phyloP scores from a whole-genome alignment of 92 coral and sea anemone species.

The Epizoanthus fatuus region DNA sequence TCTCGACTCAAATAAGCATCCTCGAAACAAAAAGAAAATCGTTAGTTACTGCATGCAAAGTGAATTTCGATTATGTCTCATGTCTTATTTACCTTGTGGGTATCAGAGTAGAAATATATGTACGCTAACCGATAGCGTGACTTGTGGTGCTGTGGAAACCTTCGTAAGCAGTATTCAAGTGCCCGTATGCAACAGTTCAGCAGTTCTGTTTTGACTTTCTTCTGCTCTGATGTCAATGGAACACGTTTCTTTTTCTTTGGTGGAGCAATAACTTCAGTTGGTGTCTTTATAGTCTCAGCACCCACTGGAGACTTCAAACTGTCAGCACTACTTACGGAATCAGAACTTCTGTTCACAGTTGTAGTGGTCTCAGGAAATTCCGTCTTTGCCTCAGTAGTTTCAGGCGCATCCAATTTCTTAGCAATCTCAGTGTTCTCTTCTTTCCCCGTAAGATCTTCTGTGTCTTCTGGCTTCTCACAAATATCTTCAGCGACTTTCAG shows the following conservation, averaged over 20 bases:
- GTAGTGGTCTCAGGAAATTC: background rate
- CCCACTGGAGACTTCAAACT: slow-evolving; percentile 28
- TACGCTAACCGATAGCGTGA: slow-evolving; percentile 97
- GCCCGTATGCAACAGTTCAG: slow-evolving; percentile 88
- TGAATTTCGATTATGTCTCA: background rate
- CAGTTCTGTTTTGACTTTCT: slow-evolving; percentile 69
- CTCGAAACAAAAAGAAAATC: slow-evolving; percentile 48
- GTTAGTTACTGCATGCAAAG: background rate
- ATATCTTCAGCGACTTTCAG: background rate
- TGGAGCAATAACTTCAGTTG: slow-evolving; percentile 15
- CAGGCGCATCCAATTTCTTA: background rate
- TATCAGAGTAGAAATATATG: slow-evolving; percentile 75
- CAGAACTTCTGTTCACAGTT: background rate
- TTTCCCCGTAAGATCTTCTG: background rate
- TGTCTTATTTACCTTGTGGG: slow-evolving; percentile 79
- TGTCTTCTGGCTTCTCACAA: background rate
- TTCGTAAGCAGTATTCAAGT: slow-evolving; percentile 85
- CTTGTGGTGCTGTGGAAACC: slow-evolving; percentile 99
- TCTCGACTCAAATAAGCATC: slow-evolving; percentile 88
- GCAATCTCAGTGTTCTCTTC: background rate
- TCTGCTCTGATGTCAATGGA: slow-evolving; percentile 77
- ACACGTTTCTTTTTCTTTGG: slow-evolving; percentile 5
- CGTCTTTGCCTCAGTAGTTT: background rate
- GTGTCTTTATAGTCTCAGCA: slow-evolving; percentile 18
- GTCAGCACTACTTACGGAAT: slow-evolving; percentile 6